Evolutionary conservation across 30 jellyfish, hydroid and myxozoan species (phyloP).

Genomic region (Pseudorhiza aurosa): DNA sequence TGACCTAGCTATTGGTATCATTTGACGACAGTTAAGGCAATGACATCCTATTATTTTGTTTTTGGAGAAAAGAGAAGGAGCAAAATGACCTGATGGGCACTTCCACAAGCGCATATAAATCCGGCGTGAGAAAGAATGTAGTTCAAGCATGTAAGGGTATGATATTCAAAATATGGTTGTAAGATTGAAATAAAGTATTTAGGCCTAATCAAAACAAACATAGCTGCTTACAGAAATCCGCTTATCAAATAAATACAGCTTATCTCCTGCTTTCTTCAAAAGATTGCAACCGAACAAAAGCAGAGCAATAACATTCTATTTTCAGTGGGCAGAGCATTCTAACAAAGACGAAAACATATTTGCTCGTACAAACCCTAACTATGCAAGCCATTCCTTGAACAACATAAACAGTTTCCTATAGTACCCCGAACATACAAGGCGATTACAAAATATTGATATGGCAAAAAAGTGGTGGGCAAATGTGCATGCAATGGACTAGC

Average conservation of each 20-base stretch:
- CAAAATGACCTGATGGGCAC: background rate
- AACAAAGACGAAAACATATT: slow-evolving; percentile 5
- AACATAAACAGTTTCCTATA: background rate
- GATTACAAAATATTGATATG: background rate
- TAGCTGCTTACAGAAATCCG: slow-evolving; percentile 24
- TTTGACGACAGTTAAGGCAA: background rate
- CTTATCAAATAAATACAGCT: slow-evolving; percentile 3
- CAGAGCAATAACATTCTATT: slow-evolving; percentile 7
- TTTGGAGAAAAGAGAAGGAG: background rate
- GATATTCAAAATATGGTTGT: slow-evolving; percentile 4
- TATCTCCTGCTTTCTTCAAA: slow-evolving; percentile 1
- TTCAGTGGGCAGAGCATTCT: background rate
- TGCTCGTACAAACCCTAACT: background rate
- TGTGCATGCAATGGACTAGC: too few relatives aligned
- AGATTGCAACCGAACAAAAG: background rate
- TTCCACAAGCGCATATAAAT: background rate
- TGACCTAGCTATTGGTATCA: background rate
- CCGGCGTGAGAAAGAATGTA: slow-evolving; percentile 25
- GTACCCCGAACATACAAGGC: background rate
- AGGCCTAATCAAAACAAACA: slow-evolving; percentile 21
- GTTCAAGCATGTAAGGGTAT: background rate
- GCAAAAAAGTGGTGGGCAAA: too few relatives aligned
- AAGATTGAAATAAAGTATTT: background rate
- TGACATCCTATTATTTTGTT: background rate
- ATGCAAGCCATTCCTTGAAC: background rate